A percentile compares a stretch with the other conserved stretches of the same genome.
Conservation (phyloP, 2,888 invertebrate genomes). For the Pediacus dermestoides region DNA sequence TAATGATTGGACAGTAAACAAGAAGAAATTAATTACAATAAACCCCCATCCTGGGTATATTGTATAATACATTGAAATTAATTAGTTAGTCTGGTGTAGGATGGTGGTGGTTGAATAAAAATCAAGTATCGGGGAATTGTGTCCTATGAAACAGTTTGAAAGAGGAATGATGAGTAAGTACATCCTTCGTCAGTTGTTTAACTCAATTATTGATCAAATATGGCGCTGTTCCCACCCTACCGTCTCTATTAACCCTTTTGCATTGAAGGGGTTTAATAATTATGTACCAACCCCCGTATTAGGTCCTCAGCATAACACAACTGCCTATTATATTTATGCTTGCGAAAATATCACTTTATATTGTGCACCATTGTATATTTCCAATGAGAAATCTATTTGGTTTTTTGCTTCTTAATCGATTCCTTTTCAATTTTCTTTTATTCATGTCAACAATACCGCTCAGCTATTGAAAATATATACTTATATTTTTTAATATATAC, state of each 20-base stretch:
- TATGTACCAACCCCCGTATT: slow-evolving; percentile 50
- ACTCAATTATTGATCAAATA: slow-evolving; percentile 54
- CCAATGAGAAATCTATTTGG: slow-evolving; percentile 34
- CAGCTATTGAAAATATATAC: slow-evolving; percentile 1
- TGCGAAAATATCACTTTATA: slow-evolving; percentile 41
- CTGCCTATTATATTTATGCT: slow-evolving; percentile 45
- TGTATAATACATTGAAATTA: too few relatives aligned
- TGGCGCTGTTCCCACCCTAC: slow-evolving; percentile 50
- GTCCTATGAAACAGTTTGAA: slow-evolving; percentile 25
- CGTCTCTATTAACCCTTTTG: slow-evolving; percentile 50
- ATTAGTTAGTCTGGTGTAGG: too few relatives aligned
- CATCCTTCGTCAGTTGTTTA: slow-evolving; percentile 51
- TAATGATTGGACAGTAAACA: too few relatives aligned
- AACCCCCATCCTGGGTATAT: too few relatives aligned
- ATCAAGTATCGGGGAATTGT: too few relatives aligned
- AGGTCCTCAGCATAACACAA: slow-evolving; percentile 47
- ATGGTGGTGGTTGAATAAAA: too few relatives aligned
- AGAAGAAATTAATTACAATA: too few relatives aligned
- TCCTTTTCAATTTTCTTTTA: slow-evolving; percentile 28
- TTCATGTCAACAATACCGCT: slow-evolving; percentile 21
- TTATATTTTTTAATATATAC: slow-evolving; percentile 1
- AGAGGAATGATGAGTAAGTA: slow-evolving; percentile 43
- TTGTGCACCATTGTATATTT: slow-evolving; percentile 27
- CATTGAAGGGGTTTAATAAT: slow-evolving; percentile 48
- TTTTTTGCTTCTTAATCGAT: slow-evolving; percentile 34